A percentile compares a stretch with the other conserved stretches of the same genome.
phyloP scores from a whole-genome alignment of 2,797 vertebrate species.

The Onychomys torridus region DNA sequence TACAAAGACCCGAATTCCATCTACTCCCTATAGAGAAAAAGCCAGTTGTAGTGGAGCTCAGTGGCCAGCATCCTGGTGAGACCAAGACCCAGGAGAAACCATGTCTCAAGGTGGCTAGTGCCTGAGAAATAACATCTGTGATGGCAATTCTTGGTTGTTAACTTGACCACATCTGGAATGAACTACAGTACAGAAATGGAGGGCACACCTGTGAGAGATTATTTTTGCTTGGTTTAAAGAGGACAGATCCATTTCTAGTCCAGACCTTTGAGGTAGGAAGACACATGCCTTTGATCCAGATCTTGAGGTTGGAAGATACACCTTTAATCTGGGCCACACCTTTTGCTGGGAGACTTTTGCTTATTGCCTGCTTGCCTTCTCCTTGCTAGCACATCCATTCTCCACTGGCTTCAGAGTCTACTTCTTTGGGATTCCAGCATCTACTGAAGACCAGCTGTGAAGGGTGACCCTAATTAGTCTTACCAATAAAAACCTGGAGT shows the following conservation, averaged over 20 bases:
- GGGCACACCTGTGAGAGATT: not conserved
- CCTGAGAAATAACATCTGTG: not conserved
- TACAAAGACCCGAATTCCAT: not conserved
- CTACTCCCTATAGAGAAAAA: not conserved
- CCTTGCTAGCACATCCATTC: not conserved
- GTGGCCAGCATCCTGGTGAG: not conserved
- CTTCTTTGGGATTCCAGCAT: not conserved
- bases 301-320: not conserved
- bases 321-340: not conserved
- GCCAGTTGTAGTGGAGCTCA: not conserved
- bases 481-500: too few relatives aligned
- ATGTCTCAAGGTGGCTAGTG: not conserved
- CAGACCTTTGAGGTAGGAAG: not conserved
- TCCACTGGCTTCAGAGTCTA: not conserved
- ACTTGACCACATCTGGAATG: not conserved
- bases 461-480: too few relatives aligned
- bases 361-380: too few relatives aligned
- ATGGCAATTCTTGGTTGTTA: not conserved
- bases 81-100: not conserved
- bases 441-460: not conserved
- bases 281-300: not conserved
- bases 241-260: not conserved
- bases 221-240: not conserved
- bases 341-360: not conserved
- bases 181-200: not conserved